These are phyloP conservation scores for Pseudochaenichthys georgianus DNA, from an alignment of 2,797 vertebrate species.

Conservation along the genomic window DNA sequence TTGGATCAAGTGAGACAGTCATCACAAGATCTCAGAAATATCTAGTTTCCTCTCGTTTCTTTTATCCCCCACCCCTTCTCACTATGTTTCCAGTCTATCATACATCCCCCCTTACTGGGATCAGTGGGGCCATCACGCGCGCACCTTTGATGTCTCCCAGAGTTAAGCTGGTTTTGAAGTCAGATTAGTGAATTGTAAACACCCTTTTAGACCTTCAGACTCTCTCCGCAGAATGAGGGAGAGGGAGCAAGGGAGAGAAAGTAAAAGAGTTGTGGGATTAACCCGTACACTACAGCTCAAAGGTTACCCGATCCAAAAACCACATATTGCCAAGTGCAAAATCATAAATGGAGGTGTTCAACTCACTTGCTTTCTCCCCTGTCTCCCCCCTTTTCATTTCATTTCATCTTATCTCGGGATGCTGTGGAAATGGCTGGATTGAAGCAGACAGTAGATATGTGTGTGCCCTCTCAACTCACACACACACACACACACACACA, in stretches of 20 bases:
- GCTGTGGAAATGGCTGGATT: conserved; percentile 53
- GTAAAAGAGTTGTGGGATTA: conserved; percentile 76
- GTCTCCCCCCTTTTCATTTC: conserved; percentile 42
- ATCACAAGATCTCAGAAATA: conserved; percentile 80
- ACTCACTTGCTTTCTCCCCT: conserved; percentile 30
- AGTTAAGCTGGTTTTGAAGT: conserved; percentile 87
- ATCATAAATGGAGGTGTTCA: conserved; percentile 52
- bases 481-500: conserved; percentile 17
- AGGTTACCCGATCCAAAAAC: conserved; percentile 65
- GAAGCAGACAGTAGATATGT: conserved; percentile 67
- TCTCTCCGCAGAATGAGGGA: conserved; percentile 70
- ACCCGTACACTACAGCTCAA: conserved; percentile 72
- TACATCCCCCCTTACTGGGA: conserved; percentile 83
- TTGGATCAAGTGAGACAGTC: conserved; percentile 70
- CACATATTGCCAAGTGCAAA: conserved; percentile 48
- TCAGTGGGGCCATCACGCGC: conserved; percentile 85
- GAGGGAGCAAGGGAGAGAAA: conserved; percentile 68
- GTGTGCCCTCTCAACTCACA: conserved; percentile 54
- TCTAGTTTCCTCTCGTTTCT: conserved; percentile 68
- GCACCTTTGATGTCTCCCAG: conserved; percentile 85
- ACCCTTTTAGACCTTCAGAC: conserved; percentile 83
- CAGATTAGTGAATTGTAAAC: conserved; percentile 86
- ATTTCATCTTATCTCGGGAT: conserved; percentile 50
- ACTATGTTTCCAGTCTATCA: conserved; percentile 83
- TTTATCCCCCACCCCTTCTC: conserved; percentile 55